These are phyloP conservation scores for Troilus luridus DNA, from an alignment of 2,888 invertebrate species.

Conservation along the genomic window DNA sequence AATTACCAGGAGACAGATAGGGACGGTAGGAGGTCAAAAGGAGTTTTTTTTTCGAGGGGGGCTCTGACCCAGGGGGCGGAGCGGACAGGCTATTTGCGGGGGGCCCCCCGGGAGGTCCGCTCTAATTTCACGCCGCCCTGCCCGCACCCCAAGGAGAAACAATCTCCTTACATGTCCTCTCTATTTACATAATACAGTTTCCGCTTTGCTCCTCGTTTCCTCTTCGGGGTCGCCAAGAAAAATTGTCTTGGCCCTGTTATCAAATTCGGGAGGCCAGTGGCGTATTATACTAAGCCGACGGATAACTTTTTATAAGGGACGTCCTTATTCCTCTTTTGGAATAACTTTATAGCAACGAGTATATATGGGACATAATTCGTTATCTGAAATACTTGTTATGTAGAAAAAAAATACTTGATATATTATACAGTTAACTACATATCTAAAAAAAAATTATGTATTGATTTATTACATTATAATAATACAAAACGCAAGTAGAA, in stretches of 20 bases:
- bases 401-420: too few relatives aligned
- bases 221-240: conserved; percentile 36
- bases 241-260: conserved; percentile 48
- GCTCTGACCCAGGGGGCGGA: conserved; percentile 28
- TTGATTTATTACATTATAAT: too few relatives aligned
- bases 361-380: neutral
- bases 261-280: neutral
- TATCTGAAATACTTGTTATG: neutral
- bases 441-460: too few relatives aligned
- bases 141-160: conserved; percentile 55
- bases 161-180: conserved; percentile 58
- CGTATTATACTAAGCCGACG: conserved; percentile 34
- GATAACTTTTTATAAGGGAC: conserved; percentile 17
- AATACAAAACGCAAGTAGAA: too few relatives aligned
- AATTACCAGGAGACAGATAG: conserved; percentile 49
- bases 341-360: neutral
- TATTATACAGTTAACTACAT: too few relatives aligned
- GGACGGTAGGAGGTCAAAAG: conserved; percentile 27
- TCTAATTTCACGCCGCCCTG: conserved; percentile 58
- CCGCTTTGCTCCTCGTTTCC: conserved; percentile 55
- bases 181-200: conserved; percentile 58
- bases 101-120: conserved; percentile 54
- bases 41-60: neutral
- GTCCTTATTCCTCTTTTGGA: neutral
- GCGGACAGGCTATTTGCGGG: conserved; percentile 54